Conservation (phyloP, 2,888 invertebrate genomes). For the Falcaria lacertinaria region DNA sequence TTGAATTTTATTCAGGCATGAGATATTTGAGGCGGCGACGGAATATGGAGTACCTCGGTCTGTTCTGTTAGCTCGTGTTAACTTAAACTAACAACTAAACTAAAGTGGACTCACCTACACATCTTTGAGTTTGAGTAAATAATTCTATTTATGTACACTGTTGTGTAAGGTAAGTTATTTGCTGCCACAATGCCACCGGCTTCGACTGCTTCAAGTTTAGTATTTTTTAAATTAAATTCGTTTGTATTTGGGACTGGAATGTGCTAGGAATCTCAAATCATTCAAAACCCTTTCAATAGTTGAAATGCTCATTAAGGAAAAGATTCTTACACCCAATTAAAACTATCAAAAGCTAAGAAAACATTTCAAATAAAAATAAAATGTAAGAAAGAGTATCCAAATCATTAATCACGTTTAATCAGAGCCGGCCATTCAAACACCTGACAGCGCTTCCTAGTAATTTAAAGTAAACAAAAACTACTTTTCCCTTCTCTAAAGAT, state of each 20-base stretch:
- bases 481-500: conserved; percentile 8
- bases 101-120: not conserved
- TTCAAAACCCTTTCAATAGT: not conserved
- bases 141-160: not conserved
- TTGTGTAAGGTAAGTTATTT: conserved; percentile 2
- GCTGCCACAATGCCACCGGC: not conserved
- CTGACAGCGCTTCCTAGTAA: conserved; percentile 49
- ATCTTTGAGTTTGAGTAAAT: not conserved
- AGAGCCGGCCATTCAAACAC: conserved; percentile 39
- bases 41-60: not conserved
- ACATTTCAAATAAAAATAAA: conserved; percentile 36
- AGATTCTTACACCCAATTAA: conserved; percentile 56
- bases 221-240: too few species aligned
- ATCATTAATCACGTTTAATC: conserved; percentile 56
- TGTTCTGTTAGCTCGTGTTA: not conserved
- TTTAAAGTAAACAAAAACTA: conserved; percentile 46
- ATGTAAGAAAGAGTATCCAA: conserved; percentile 36
- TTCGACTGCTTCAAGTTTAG: not conserved
- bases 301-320: conserved; percentile 10
- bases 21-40: too few species aligned
- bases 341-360: conserved; percentile 26
- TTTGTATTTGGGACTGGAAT: too few species aligned
- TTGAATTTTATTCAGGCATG: too few species aligned
- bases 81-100: not conserved
- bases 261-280: not conserved